A percentile compares a stretch with the other conserved stretches of the same genome.
Conservation (phyloP, 2,888 invertebrate genomes). For the Ophioninae sp. region DNA sequence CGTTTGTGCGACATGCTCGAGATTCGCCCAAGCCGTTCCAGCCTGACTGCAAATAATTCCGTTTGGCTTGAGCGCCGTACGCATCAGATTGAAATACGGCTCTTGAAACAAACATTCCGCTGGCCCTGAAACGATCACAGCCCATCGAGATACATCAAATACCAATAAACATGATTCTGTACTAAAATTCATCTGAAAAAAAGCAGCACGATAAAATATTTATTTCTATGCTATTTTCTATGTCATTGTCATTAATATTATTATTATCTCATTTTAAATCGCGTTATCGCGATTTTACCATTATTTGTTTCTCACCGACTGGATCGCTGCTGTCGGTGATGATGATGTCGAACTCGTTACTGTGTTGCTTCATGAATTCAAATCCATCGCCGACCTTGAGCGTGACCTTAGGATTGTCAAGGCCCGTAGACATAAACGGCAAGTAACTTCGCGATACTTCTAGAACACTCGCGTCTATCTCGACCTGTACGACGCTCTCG, state of each 20-base stretch:
- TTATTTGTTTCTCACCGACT: constrained; percentile 84
- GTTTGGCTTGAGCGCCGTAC: constrained; percentile 89
- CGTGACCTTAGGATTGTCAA: constrained; percentile 90
- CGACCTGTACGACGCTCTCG: constrained; percentile 93
- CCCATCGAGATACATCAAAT: background rate
- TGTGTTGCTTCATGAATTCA: constrained; percentile 94
- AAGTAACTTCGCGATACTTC: constrained; percentile 94
- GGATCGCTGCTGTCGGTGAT: constrained; percentile 99
- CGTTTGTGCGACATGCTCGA: constrained; percentile 89
- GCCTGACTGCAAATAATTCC: constrained; percentile 97
- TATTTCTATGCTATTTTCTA: too few species aligned
- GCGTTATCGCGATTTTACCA: background rate
- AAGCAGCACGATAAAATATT: too few species aligned
- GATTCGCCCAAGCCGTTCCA: constrained; percentile 90
- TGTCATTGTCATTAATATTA: too few species aligned
- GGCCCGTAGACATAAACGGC: constrained; percentile 95
- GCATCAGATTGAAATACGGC: constrained; percentile 92
- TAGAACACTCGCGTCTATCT: constrained; percentile 96
- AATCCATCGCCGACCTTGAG: constrained; percentile 96
- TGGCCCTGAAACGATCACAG: constrained; percentile 82
- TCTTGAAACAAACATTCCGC: constrained; percentile 88
- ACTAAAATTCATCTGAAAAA: background rate
- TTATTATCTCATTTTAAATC: too few species aligned
- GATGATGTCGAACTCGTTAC: constrained; percentile 95
- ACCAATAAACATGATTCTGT: background rate